Conservation (phyloP, 2,113 vertebrate genomes). For the Hepsetus odoe region DNA sequence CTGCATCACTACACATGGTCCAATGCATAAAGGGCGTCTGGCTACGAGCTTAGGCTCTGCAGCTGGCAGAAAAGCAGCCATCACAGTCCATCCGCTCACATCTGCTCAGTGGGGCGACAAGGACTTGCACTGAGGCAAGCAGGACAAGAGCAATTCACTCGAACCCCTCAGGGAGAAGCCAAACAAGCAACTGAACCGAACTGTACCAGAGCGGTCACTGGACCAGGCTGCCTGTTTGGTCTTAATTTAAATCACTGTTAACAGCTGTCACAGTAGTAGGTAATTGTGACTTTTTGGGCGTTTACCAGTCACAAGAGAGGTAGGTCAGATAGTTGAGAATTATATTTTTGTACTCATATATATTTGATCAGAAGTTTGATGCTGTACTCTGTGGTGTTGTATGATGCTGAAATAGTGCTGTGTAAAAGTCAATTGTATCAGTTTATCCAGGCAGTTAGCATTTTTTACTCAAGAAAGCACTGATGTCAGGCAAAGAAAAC, state of each 20-base stretch:
- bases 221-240: slow-evolving; percentile 88
- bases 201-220: slow-evolving; percentile 81
- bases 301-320: neutral
- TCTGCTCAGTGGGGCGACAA: slow-evolving; percentile 96
- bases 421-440: too few species aligned
- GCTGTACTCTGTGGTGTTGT: too few species aligned
- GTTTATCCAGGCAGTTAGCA: too few species aligned
- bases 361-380: neutral
- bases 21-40: slow-evolving; percentile 95
- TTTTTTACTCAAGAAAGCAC: too few species aligned
- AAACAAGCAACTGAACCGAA: slow-evolving; percentile 71
- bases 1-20: slow-evolving; percentile 85
- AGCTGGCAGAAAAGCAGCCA: slow-evolving; percentile 94
- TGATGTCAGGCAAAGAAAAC: too few species aligned
- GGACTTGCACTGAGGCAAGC: slow-evolving; percentile 91
- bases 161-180: slow-evolving; percentile 80
- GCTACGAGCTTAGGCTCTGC: slow-evolving; percentile 97
- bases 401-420: too few species aligned
- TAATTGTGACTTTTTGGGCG: slow-evolving; percentile 42
- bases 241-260: slow-evolving; percentile 56
- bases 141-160: slow-evolving; percentile 86
- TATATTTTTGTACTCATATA: neutral
- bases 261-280: neutral
- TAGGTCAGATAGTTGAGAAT: neutral
- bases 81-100: slow-evolving; percentile 95